These are phyloP conservation scores for Megaceryle alcyon DNA, from an alignment of 2,797 vertebrate species.

Conservation along the genomic window DNA sequence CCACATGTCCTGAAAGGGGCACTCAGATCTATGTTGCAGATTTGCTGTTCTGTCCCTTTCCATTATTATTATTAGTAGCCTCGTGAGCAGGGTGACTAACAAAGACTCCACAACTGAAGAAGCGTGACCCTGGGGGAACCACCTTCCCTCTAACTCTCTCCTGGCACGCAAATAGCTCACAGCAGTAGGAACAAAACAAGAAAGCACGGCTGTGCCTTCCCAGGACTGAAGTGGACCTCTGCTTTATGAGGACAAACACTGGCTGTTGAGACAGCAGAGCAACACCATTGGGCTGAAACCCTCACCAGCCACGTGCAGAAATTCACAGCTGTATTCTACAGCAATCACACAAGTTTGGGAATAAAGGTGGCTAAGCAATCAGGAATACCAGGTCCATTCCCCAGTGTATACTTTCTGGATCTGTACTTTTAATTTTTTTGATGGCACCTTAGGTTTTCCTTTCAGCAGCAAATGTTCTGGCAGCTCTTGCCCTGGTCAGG, in stretches of 20 bases:
- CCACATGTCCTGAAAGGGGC: not conserved
- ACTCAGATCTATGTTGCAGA: not conserved
- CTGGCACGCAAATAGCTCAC: not conserved
- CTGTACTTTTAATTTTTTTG: too few species aligned
- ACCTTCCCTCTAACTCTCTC: not conserved
- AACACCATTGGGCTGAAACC: not conserved
- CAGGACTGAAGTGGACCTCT: not conserved
- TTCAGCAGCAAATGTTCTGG: not conserved
- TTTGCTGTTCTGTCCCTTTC: not conserved
- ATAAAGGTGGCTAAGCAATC: not conserved
- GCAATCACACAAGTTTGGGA: not conserved
- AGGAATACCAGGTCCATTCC: accelerated
- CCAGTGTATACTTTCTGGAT: not conserved
- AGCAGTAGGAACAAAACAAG: not conserved
- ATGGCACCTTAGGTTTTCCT: not conserved
- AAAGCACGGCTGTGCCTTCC: not conserved
- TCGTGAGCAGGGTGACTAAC: not conserved
- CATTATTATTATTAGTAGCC: not conserved
- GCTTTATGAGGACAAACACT: not conserved
- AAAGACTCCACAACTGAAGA: not conserved
- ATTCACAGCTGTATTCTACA: not conserved
- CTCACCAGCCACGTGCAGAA: accelerated
- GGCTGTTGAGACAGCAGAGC: not conserved
- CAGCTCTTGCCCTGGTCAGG: accelerated
- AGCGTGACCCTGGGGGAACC: not conserved